phyloP scores from a whole-genome alignment of 2,888 invertebrate genomes.

The Molanna angustata region DNA sequence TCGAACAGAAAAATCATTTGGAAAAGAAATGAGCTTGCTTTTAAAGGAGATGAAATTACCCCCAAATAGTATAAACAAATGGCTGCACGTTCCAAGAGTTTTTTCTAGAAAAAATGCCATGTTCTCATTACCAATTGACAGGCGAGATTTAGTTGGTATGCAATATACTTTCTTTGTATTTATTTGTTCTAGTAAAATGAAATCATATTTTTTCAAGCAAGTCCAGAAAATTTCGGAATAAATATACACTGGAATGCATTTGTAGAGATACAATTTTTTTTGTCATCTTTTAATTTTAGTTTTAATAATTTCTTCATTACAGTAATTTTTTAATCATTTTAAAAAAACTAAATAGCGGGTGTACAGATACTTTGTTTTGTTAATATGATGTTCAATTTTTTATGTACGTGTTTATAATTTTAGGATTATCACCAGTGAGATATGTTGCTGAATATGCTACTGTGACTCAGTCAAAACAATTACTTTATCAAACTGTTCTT shows the following conservation, averaged over 20 bases:
- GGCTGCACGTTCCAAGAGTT: slow-evolving; percentile 68
- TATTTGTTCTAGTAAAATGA: too few relatives aligned
- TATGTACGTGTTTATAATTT: too few relatives aligned
- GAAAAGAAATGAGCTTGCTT: slow-evolving; percentile 52
- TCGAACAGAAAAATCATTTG: slow-evolving; percentile 45
- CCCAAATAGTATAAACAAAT: slow-evolving; percentile 54
- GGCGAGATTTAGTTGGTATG: slow-evolving; percentile 35
- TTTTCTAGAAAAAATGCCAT: slow-evolving; percentile 71
- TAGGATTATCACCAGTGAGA: slow-evolving; percentile 67
- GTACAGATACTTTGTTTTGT: too few relatives aligned
- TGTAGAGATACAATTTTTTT: too few relatives aligned
- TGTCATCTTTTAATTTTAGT: too few relatives aligned
- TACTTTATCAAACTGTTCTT: slow-evolving; percentile 49
- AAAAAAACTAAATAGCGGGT: too few relatives aligned
- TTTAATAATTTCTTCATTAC: too few relatives aligned
- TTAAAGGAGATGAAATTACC: slow-evolving; percentile 52
- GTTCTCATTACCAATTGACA: slow-evolving; percentile 73
- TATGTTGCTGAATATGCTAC: slow-evolving; percentile 68
- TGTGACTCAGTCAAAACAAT: slow-evolving; percentile 56
- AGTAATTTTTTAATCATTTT: too few relatives aligned
- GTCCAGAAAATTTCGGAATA: too few relatives aligned
- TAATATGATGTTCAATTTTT: too few relatives aligned
- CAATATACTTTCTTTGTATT: background rate
- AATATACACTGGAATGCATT: too few relatives aligned
- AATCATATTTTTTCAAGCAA: too few relatives aligned